Percentiles rank a stretch among this genome's conserved stretches.
Evolutionary conservation across 2,888 invertebrate genomes (phyloP).

Genomic region (Norana najaformis): DNA sequence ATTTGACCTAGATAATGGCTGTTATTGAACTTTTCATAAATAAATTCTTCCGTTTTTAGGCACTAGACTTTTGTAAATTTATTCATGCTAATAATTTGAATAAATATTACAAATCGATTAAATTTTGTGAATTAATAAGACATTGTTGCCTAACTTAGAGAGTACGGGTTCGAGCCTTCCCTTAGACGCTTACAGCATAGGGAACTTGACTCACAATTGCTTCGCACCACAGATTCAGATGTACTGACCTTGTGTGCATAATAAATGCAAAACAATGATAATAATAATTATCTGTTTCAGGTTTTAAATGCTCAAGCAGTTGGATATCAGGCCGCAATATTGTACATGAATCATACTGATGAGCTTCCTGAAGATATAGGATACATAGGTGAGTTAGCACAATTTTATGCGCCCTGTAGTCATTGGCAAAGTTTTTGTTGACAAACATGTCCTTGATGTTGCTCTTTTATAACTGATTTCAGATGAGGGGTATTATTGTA

Average conservation of each 20-base stretch:
- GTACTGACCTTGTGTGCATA: too few species aligned
- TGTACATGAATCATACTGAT: slow-evolving; percentile 75
- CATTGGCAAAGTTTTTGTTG: not conserved
- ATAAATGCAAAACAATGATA: too few species aligned
- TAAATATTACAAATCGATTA: not conserved
- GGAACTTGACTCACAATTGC: too few species aligned
- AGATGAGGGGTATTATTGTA: not conserved
- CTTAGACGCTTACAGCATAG: too few species aligned
- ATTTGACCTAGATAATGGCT: too few species aligned
- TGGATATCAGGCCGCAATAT: slow-evolving; percentile 80
- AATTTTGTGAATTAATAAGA: not conserved
- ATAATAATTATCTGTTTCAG: too few species aligned
- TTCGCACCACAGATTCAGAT: too few species aligned
- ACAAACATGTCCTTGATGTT: not conserved
- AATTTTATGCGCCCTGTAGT: not conserved
- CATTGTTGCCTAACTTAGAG: too few species aligned
- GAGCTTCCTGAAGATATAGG: slow-evolving; percentile 42
- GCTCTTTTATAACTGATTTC: not conserved
- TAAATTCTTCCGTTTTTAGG: too few species aligned
- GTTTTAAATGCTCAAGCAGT: slow-evolving; percentile 81
- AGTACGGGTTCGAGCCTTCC: too few species aligned
- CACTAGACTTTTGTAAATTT: not conserved
- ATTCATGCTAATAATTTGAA: not conserved
- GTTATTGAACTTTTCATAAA: too few species aligned
- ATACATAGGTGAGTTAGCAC: slow-evolving; percentile 18